Evolutionary conservation across 2,797 vertebrate species (phyloP).

Genomic region (Coreius guichenoti): DNA sequence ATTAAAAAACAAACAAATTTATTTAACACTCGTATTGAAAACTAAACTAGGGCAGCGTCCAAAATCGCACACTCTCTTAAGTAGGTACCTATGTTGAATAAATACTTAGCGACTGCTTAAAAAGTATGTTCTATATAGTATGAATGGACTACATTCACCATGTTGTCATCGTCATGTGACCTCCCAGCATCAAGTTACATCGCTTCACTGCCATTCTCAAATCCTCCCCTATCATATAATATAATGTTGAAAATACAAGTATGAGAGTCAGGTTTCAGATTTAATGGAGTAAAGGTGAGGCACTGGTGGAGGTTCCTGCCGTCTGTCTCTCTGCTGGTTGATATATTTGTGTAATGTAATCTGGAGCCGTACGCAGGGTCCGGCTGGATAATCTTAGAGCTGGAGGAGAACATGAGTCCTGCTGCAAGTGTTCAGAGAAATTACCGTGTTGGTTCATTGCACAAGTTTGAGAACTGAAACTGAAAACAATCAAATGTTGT

Average conservation of each 20-base stretch:
- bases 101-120: not conserved
- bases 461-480: not conserved
- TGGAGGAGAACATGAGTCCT: slow-evolving; percentile 23
- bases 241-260: not conserved
- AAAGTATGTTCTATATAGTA: not conserved
- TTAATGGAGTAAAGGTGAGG: not conserved
- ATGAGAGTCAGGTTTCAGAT: not conserved
- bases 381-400: slow-evolving; percentile 24
- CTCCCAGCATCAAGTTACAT: not conserved
- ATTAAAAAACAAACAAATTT: too few relatives aligned
- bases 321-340: slow-evolving; percentile 2
- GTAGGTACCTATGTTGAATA: not conserved
- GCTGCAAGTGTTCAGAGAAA: not conserved
- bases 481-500: not conserved
- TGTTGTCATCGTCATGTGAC: not conserved
- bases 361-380: not conserved
- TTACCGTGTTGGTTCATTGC: not conserved
- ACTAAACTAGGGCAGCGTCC: not conserved
- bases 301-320: not conserved
- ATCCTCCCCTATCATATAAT: not conserved
- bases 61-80: not conserved
- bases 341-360: slow-evolving; percentile 31
- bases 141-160: not conserved
- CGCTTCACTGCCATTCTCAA: not conserved
- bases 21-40: not conserved